Percentiles rank a stretch among this genome's conserved stretches.
Evolutionary conservation across 2,888 invertebrate genomes (phyloP).

Genomic region (Anticlea derivata): DNA sequence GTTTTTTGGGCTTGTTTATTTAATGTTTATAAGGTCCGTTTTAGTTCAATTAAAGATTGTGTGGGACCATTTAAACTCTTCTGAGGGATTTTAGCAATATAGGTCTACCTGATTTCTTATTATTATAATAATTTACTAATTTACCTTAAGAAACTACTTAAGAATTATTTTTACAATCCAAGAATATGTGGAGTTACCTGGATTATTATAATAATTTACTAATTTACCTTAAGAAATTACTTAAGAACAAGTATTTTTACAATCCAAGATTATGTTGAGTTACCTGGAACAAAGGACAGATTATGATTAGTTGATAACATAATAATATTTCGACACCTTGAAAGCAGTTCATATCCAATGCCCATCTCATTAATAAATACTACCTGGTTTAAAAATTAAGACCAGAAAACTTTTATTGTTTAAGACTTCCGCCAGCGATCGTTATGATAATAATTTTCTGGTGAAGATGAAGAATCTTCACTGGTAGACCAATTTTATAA

Average conservation of each 20-base stretch:
- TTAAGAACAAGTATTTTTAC: not conserved
- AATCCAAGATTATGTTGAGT: constrained; percentile 16
- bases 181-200: too few species aligned
- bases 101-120: too few species aligned
- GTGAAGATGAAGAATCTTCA: too few species aligned
- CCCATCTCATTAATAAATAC: constrained; percentile 6
- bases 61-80: constrained; percentile 5
- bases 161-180: too few species aligned
- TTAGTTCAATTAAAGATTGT: too few species aligned
- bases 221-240: not conserved
- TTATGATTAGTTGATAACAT: constrained; percentile 29
- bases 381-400: constrained; percentile 5
- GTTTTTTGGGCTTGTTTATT: not conserved
- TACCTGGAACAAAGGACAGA: constrained; percentile 36
- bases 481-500: too few species aligned
- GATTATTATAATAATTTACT: not conserved
- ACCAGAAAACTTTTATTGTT: constrained; percentile 12
- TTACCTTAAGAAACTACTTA: not conserved
- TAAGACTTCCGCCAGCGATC: constrained; percentile 11
- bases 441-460: too few species aligned
- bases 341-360: constrained; percentile 3
- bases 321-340: constrained; percentile 22
- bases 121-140: not conserved
- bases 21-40: too few species aligned
- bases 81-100: too few species aligned